Base-by-base conservation (phyloP, 2,797 vertebrate species). In the Anabas testudineus region DNA sequence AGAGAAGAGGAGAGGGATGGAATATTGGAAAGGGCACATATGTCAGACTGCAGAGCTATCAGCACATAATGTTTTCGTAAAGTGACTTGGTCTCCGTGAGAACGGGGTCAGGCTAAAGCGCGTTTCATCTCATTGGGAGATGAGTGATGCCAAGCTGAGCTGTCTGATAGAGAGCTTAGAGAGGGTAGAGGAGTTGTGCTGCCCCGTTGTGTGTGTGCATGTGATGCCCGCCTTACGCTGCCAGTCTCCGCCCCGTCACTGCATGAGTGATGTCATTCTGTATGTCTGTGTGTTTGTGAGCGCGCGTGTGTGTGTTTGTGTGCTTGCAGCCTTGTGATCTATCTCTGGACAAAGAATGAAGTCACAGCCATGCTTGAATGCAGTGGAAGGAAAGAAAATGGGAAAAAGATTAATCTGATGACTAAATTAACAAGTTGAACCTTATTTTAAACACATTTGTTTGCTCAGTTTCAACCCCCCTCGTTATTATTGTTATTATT, bases 211-310 rank as follows among this genome's bases (percentile, higher is more conserved):
- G 60, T 67, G 28, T 52, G 24, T 56, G 61, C 36, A 34, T 28
- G 41, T 47, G 61, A 88, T 82, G 82, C 78, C 71, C 79, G 70
- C 74, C 81, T 84, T 67, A 84, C 67, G 70, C 85, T 79, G 83
- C 87, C 90, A 84, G 87, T 85, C 87, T 85, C 87, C 85, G 56
- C 89, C 88, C 81, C 43, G 8, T 43, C 78, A 58, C 58, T 55
- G 69, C 72, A 51, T 7, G 72, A 74, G 37, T 92, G 89, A 92
- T 87, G 88, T 89, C 89, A 90, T 86, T 57, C 36, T 81, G 41
- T 39, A 19, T 79, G 64, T 59, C 62, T 62, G 63, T 54, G 65
- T 36, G 28, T 30, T 28, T 34, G 47, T 37, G 43, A 42, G 32
- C 56, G 46, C 51, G 74, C 64, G 67, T 55, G 58, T 37, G 48